Evolutionary conservation across 1,140 invertebrate species (phyloP), one percentile per base, ranked within the genome.

Genomic region (Drosophila ogumai): DNA sequence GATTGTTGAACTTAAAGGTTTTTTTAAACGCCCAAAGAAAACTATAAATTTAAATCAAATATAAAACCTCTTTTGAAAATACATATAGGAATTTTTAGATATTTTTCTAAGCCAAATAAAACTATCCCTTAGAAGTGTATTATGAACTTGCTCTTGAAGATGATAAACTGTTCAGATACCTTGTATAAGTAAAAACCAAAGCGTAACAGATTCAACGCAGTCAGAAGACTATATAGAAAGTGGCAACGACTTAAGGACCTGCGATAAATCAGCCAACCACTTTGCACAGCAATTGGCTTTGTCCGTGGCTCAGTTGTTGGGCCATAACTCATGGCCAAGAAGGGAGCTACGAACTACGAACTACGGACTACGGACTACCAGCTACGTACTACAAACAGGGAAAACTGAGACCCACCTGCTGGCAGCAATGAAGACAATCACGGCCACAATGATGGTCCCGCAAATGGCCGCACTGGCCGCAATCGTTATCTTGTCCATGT

Each of bases 401-500:
- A 28, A 28, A n/a, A 25, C 25, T 10, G 22, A n/a, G 17, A 68
- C 79, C 68, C 84, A 93, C 63, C 96, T 94, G 75, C 96, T 97
- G 15, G 97, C 97, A 36, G 96, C 96, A 34, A 98, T 95, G 91
- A 98, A 98, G 57, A 98, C 95, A 57, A 98, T 95, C 10, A 97
- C 96, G 2, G 97, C 97, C 32, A 98, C 95, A 41, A 98, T 96
- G 69, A 98, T 97, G 25, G 97, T 97, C n/a, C 96, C 96, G 91
- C 96, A 98, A 81, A 98, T 98, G n/a, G 97, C 97, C 9, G 97
- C 97, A 82, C 96, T 97, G 2, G 97, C 97, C 12, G 96, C 97
- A 79, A 98, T 98, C 25, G 98, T 98, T 82, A 98, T 97, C 92
- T 98, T 98, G 92, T 98, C 98, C 96, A 98, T 97, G 93, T 98